Evolutionary conservation across 1,140 invertebrate species (phyloP).

Genomic region (Scaptomyza pallida): DNA sequence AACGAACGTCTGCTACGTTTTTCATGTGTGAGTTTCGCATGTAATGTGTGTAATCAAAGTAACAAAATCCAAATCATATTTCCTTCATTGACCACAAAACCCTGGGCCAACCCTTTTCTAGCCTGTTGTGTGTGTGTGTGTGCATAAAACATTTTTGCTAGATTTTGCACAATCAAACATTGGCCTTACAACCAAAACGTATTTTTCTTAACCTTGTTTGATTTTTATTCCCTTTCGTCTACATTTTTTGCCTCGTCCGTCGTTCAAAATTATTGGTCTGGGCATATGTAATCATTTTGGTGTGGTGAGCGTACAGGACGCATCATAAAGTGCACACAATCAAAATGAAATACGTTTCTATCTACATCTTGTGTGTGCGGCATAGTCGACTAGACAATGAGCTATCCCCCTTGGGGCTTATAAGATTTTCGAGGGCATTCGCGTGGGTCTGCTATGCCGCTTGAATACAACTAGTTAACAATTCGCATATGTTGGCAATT

Average conservation of each 20-base stretch:
- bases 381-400: constrained; percentile 26
- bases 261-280: constrained; percentile 75
- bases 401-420: not conserved
- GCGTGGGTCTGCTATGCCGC: constrained; percentile 3
- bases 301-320: constrained; percentile 41
- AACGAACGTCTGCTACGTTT: constrained; percentile 62
- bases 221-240: constrained; percentile 46
- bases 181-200: constrained; percentile 42
- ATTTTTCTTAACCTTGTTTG: constrained; percentile 78
- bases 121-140: too few species aligned
- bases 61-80: constrained; percentile 83
- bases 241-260: not conserved
- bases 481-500: constrained; percentile 77
- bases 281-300: constrained; percentile 79
- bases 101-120: constrained; percentile 59
- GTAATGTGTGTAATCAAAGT: constrained; percentile 83
- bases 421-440: constrained; percentile 22
- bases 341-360: constrained; percentile 71
- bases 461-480: constrained; percentile 8
- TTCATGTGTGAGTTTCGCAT: constrained; percentile 63
- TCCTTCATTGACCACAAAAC: constrained; percentile 78
- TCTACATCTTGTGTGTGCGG: not conserved
- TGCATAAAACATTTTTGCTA: constrained; percentile 81
- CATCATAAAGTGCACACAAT: constrained; percentile 79
- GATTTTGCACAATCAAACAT: constrained; percentile 77